phyloP scores from a whole-genome alignment of 2,113 vertebrate species.

The Perca schrenkii region DNA sequence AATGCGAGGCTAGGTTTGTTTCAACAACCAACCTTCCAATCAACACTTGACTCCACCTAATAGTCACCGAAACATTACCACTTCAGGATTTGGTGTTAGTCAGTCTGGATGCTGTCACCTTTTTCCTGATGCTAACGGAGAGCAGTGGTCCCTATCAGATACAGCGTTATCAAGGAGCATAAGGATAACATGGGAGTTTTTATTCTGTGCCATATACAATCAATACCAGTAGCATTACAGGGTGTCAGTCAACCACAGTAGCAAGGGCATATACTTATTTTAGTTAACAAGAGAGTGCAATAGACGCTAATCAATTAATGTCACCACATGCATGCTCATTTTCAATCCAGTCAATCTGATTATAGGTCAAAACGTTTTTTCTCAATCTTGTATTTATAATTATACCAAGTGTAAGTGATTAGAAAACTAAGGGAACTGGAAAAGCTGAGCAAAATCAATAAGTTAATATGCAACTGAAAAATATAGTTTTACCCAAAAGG shows the following conservation, averaged over 20 bases:
- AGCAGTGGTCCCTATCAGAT: no score
- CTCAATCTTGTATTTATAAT: neutral
- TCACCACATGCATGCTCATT: neutral
- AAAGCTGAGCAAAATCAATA: neutral
- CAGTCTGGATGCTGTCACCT: no score
- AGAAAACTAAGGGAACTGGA: neutral
- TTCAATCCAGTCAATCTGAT: neutral
- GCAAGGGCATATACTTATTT: neutral
- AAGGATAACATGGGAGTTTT: neutral
- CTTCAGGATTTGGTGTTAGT: neutral
- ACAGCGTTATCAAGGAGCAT: no score
- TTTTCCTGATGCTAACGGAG: no score
- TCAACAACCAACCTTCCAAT: neutral
- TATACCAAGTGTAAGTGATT: neutral
- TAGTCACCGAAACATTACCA: slow-evolving; percentile 4
- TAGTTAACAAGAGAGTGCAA: neutral
- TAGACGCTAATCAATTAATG: neutral
- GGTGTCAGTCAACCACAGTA: neutral
- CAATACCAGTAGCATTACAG: neutral
- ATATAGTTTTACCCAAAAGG: neutral
- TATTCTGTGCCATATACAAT: neutral
- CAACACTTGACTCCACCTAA: slow-evolving; percentile 10
- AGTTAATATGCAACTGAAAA: neutral
- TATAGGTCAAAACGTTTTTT: neutral
- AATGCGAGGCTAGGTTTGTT: no score